Percentiles rank a stretch among this genome's conserved stretches.
These are phyloP conservation scores for Neolamprologus ventralis DNA, from an alignment of 2,113 vertebrate genomes.

Conservation along the genomic window DNA sequence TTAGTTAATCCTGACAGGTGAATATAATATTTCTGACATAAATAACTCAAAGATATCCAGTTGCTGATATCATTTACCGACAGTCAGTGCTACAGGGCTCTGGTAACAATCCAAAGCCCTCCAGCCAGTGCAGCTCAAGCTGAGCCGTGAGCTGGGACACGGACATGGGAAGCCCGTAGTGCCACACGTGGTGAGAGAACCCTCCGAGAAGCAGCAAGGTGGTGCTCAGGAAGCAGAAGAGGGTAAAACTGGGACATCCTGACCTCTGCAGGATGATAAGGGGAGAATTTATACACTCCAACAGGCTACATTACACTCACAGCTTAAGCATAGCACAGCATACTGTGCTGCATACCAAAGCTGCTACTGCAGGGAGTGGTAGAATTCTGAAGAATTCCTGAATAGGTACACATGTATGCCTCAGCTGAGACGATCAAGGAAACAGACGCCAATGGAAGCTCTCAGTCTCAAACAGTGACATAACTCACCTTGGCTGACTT, in stretches of 20 bases:
- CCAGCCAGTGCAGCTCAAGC: slow-evolving; percentile 59
- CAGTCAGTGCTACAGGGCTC: slow-evolving; percentile 63
- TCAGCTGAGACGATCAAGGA: not conserved
- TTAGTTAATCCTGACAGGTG: not conserved
- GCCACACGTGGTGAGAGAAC: slow-evolving; percentile 61
- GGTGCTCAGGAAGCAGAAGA: slow-evolving; percentile 49
- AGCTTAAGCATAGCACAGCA: not conserved
- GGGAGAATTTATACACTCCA: not conserved
- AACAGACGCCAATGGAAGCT: not conserved
- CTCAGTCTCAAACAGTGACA: not conserved
- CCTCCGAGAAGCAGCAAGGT: slow-evolving; percentile 59
- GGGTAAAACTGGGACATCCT: not conserved
- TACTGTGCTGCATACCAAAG: not conserved
- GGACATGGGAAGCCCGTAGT: slow-evolving; percentile 57
- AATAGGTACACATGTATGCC: not conserved
- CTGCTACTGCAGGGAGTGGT: not conserved
- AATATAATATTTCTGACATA: not conserved
- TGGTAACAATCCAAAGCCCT: slow-evolving; percentile 31
- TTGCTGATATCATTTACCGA: slow-evolving; percentile 49
- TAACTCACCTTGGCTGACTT: slow-evolving; percentile 23
- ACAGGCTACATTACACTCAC: not conserved
- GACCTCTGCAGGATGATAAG: slow-evolving; percentile 19
- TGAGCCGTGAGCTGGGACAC: slow-evolving; percentile 55
- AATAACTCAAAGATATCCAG: not conserved
- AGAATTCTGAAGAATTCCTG: not conserved